Percentiles rank a stretch among this genome's conserved stretches.
Conservation (phyloP, 2,113 vertebrate species). For the Apus apus region DNA sequence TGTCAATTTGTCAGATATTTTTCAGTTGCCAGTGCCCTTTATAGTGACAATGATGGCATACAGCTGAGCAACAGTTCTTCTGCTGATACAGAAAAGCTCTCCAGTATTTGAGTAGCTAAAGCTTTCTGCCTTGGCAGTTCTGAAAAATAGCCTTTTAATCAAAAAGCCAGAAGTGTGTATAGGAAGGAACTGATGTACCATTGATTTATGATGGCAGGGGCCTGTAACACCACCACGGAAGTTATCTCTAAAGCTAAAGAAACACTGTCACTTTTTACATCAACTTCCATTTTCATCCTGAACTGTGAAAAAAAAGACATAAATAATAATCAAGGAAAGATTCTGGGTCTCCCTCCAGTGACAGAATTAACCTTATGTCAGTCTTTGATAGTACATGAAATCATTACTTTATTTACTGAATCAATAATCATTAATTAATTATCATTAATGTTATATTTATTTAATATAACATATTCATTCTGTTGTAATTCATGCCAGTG, state of each 20-base stretch:
- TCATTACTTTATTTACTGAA: background rate
- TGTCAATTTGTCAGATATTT: constrained; percentile 64
- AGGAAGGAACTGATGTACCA: background rate
- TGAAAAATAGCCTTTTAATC: background rate
- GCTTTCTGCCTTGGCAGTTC: background rate
- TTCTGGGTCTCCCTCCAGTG: background rate
- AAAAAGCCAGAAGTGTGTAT: background rate
- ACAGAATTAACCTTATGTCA: background rate
- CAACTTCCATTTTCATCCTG: background rate
- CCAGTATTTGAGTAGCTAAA: background rate
- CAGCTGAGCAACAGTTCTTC: background rate
- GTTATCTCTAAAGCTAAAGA: background rate
- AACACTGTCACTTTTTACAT: background rate
- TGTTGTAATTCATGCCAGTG: background rate
- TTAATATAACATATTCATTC: background rate
- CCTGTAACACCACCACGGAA: background rate
- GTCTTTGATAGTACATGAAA: background rate
- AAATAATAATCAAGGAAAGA: background rate
- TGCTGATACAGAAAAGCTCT: background rate
- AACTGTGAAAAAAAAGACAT: background rate
- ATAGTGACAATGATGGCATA: constrained; percentile 17
- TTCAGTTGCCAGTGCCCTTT: constrained; percentile 50
- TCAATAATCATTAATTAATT: background rate
- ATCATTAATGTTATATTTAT: background rate
- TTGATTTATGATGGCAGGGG: background rate